Evolutionary conservation across 2,888 invertebrate genomes (phyloP).

Genomic region (Epirrhoe alternata): DNA sequence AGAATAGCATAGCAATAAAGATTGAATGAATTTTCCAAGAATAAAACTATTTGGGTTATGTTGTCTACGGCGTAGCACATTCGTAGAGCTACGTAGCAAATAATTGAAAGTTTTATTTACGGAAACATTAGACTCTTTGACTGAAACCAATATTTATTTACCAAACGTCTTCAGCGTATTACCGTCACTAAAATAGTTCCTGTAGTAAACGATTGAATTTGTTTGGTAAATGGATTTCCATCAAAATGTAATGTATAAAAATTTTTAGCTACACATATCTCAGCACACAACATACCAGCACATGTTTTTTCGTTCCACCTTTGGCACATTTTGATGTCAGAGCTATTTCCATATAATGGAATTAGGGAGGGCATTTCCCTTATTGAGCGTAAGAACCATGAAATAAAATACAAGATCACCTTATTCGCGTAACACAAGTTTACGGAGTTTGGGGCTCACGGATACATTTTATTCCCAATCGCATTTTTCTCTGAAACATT

Average conservation of each 20-base stretch:
- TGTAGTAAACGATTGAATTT: neutral
- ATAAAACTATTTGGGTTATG: no score
- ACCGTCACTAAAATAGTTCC: neutral
- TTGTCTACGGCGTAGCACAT: no score
- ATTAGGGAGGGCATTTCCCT: neutral
- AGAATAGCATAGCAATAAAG: no score
- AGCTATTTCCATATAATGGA: slow-evolving; percentile 4
- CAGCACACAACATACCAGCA: neutral
- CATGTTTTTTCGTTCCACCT: neutral
- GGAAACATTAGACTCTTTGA: no score
- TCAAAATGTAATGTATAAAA: neutral
- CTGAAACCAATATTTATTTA: neutral
- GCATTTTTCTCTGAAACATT: neutral
- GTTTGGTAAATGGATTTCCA: neutral
- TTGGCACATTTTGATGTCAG: slow-evolving; percentile 2
- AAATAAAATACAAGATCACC: slow-evolving; percentile 5
- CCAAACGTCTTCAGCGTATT: neutral
- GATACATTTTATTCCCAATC: slow-evolving; percentile 6
- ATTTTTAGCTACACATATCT: neutral
- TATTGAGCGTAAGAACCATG: slow-evolving; percentile 7
- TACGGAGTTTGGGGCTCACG: slow-evolving; percentile 9
- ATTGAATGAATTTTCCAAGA: no score
- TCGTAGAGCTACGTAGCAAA: no score
- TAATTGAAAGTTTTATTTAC: no score
- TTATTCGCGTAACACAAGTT: neutral